Conservation (phyloP, 2,113 vertebrate species). For the Muntiacus reevesi region DNA sequence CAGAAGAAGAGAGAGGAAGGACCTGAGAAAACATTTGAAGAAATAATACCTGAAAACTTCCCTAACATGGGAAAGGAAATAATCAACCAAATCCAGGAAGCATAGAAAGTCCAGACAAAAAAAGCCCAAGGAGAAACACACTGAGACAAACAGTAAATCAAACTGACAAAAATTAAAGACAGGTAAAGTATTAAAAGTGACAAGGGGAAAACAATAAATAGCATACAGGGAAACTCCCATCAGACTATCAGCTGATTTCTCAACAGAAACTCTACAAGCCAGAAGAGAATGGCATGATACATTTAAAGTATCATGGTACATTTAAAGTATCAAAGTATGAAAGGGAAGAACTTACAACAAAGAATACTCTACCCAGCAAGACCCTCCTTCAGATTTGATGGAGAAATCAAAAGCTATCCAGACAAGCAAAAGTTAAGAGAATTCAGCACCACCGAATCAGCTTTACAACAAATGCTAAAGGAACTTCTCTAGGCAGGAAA, state of each 20-base stretch:
- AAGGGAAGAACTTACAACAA: neutral
- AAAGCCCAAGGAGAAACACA: neutral
- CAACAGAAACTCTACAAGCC: neutral
- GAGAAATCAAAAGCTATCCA: neutral
- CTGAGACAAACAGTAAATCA: neutral
- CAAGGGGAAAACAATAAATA: neutral
- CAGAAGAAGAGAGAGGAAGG: neutral
- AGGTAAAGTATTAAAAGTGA: neutral
- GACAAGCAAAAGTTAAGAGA: neutral
- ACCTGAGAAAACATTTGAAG: neutral
- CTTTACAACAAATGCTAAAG: neutral
- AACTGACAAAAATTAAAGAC: neutral
- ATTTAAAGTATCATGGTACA: neutral
- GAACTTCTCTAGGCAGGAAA: neutral
- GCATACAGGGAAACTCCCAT: neutral
- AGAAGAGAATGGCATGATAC: neutral
- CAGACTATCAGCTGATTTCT: neutral
- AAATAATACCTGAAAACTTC: neutral
- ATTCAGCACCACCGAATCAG: neutral
- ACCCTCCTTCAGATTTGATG: neutral
- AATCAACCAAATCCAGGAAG: neutral
- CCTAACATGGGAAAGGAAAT: neutral
- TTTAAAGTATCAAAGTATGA: neutral
- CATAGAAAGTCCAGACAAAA: neutral
- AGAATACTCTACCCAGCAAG: neutral